Conservation (phyloP, 2,113 vertebrate species). For the Cryptomyrus ogoouensis region DNA sequence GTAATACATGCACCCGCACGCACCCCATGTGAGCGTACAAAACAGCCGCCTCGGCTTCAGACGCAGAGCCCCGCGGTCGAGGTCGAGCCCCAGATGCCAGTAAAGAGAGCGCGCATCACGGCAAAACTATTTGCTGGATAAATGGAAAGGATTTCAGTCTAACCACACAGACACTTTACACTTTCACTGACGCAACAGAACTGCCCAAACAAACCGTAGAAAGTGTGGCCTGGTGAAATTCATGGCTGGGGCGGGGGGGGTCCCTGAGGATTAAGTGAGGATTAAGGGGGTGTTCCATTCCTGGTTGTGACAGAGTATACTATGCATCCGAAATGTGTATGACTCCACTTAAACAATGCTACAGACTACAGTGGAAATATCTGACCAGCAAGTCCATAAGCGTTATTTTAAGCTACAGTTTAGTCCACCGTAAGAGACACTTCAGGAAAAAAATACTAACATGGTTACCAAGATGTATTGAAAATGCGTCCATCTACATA, state of each 20-base stretch:
- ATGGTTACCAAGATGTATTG: background rate
- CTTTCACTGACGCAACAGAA: conserved; percentile 17
- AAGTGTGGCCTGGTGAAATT: conserved; percentile 22
- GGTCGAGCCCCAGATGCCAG: conserved; percentile 56
- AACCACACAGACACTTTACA: conserved; percentile 59
- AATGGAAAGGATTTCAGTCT: conserved; percentile 63
- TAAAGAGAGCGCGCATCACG: conserved; percentile 69
- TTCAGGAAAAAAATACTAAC: background rate
- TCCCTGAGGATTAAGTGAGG: background rate
- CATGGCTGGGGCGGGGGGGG: conserved; percentile 14
- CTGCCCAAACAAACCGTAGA: conserved; percentile 21
- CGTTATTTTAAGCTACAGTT: background rate
- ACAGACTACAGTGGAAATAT: background rate
- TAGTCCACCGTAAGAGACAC: background rate
- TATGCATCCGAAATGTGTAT: background rate
- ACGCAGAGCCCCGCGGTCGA: conserved; percentile 61
- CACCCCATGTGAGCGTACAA: background rate
- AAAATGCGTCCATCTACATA: background rate
- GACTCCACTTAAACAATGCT: background rate
- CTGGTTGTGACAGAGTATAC: background rate
- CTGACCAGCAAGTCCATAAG: background rate
- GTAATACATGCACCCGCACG: background rate
- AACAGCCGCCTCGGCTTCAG: conserved; percentile 57
- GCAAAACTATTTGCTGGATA: conserved; percentile 67
- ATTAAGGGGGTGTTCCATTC: background rate